phyloP scores from a whole-genome alignment of 2,797 vertebrate species.

The Denticeps clupeoides region DNA sequence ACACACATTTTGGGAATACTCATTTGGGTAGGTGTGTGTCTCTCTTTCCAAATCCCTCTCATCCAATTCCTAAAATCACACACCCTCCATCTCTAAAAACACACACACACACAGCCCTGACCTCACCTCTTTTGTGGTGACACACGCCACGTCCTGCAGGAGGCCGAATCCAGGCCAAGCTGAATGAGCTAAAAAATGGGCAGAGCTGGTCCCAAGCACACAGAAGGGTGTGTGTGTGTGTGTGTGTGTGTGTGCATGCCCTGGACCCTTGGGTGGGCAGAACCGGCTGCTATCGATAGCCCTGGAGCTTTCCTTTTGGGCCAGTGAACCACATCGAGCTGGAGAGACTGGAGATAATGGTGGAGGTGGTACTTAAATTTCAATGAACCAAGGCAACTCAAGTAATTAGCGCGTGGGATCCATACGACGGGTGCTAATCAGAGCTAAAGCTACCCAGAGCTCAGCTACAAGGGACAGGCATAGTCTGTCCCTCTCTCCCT shows the following conservation, averaged over 20 bases:
- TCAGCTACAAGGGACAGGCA: conserved; percentile 53
- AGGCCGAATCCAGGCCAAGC: not conserved
- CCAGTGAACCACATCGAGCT: conserved; percentile 22
- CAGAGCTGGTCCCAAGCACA: not conserved
- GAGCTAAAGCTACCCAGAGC: conserved; percentile 79
- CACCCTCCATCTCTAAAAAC: not conserved
- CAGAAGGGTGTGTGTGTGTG: not conserved
- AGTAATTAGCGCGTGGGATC: conserved; percentile 92
- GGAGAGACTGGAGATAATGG: conserved; percentile 77
- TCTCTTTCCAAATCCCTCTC: not conserved
- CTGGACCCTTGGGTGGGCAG: conserved; percentile 24
- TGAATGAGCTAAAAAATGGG: not conserved
- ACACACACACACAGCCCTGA: not conserved
- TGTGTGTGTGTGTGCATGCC: conserved; percentile 8
- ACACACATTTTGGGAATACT: too few relatives aligned
- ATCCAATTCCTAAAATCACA: not conserved
- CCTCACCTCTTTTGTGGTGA: not conserved
- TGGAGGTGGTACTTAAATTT: conserved; percentile 94
- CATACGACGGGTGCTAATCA: conserved; percentile 86
- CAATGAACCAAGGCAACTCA: conserved; percentile 87
- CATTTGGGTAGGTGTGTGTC: too few relatives aligned
- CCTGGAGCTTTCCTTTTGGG: conserved; percentile 42
- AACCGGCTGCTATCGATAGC: conserved; percentile 70
- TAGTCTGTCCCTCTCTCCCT: too few relatives aligned
- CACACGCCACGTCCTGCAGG: not conserved